Evolutionary conservation across 37 sponge, comb jelly and placozoan species (phyloP), one percentile per base, ranked within the genome.

Genomic region (Tethya wilhelma): DNA sequence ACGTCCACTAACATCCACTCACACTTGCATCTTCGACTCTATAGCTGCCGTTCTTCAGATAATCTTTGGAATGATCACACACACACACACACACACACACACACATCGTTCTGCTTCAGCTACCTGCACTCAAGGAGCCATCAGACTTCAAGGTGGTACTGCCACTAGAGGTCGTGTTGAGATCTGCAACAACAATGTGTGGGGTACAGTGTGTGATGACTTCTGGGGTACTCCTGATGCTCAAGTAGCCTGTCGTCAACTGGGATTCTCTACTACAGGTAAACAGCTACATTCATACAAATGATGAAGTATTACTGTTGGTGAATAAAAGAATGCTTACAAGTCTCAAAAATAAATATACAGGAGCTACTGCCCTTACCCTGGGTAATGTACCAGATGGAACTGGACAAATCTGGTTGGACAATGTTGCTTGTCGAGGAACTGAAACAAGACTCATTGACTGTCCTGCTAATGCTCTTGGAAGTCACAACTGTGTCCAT

Each of bases 181-280:
- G 49, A 44, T 84, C 33, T 76, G 78, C 71, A 59, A 67, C 62
- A 84, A 76, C 42, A 66, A 77, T 64, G 67, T 36, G 8, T 84
- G 85, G 78, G 78, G 78, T 57, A 84, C 78, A 42, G 85, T 84
- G 45, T 84, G 85, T 84, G 71, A 77, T 87, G 88, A 80, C 69
- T 42, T 20, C 7, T 80, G 81, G 81, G 70, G 33, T 40, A 69
- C 70, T 9, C 8, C 39, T 34, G 81, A 80, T 80, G 81, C 69
- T 37, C 53, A 75, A 23, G 85, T 84, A 12, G 85, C 43, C 38
- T 84, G 85, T 26, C 36, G 69, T 30, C 85, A 84, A 33, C 59
- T 75, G 1, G 77, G 77, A 14, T 76, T 80, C 55, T 5, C 44
- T 58, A 28, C 37, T 7, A 30, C 41, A 34, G 49, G 60, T 59